Conservation (phyloP, 1,140 invertebrate genomes). For the Capitella teleta region DNA sequence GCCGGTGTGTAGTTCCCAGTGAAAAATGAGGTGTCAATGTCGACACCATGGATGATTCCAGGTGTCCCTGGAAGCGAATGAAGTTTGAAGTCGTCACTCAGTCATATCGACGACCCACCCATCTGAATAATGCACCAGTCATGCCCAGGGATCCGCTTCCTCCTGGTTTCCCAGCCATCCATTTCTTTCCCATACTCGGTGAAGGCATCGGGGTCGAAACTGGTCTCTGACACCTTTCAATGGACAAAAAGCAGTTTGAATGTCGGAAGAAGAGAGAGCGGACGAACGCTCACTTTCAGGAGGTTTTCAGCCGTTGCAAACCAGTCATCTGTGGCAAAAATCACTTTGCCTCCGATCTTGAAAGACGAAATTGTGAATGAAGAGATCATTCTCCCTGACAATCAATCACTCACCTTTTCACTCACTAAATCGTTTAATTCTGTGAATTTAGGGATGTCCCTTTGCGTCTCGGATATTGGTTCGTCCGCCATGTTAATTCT, state of each 20-base stretch:
- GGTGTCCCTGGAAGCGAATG: constrained; percentile 22
- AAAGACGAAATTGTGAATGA: too few relatives aligned
- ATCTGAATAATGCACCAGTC: constrained; percentile 57
- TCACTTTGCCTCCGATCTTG: constrained; percentile 47
- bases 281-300: constrained; percentile 39
- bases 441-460: too few relatives aligned
- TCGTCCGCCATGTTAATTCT: too few relatives aligned
- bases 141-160: constrained; percentile 52
- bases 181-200: constrained; percentile 60
- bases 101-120: constrained; percentile 27
- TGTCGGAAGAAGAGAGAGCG: not conserved
- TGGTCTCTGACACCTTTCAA: constrained; percentile 42
- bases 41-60: constrained; percentile 49
- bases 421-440: too few relatives aligned
- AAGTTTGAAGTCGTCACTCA: too few relatives aligned
- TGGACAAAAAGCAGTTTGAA: not conserved
- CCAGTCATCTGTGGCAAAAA: constrained; percentile 58
- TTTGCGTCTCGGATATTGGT: too few relatives aligned
- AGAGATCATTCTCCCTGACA: too few relatives aligned
- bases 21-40: constrained; percentile 56
- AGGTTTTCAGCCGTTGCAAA: constrained; percentile 57
- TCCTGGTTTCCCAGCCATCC: constrained; percentile 60
- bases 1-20: constrained; percentile 56
- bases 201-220: constrained; percentile 50
- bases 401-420: too few relatives aligned